Percentiles rank a stretch among this genome's conserved stretches.
phyloP scores from a whole-genome alignment of 2,888 invertebrate genomes.

The Eristalinus sepulchralis region DNA sequence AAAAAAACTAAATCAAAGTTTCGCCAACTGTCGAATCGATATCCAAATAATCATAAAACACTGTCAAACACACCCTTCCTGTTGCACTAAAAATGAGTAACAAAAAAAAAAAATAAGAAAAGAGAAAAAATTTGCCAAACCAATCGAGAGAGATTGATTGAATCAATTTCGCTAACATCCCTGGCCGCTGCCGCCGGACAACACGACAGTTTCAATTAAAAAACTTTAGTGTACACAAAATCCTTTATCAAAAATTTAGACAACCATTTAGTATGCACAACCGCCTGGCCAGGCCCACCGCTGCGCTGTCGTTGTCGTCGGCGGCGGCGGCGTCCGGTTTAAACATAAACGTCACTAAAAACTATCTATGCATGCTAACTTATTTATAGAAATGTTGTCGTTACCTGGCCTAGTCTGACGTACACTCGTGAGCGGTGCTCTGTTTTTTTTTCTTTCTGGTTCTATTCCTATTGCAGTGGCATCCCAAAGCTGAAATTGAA shows the following conservation, averaged over 20 bases:
- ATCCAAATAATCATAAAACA: background rate
- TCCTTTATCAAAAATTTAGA: slow-evolving; percentile 61
- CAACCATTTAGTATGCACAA: slow-evolving; percentile 54
- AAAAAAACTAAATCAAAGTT: too few relatives aligned
- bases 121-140: slow-evolving; percentile 26
- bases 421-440: background rate
- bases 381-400: slow-evolving; percentile 68
- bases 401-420: background rate
- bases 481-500: slow-evolving; percentile 58
- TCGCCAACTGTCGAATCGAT: background rate
- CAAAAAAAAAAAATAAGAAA: background rate
- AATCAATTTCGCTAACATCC: slow-evolving; percentile 62
- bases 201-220: slow-evolving; percentile 45
- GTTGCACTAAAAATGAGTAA: background rate
- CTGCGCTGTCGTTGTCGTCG: background rate
- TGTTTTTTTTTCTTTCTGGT: background rate
- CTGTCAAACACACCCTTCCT: background rate
- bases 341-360: slow-evolving; percentile 62
- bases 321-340: slow-evolving; percentile 33
- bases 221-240: slow-evolving; percentile 33
- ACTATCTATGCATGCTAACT: slow-evolving; percentile 68
- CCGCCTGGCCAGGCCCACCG: background rate
- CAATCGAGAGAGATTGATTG: slow-evolving; percentile 59
- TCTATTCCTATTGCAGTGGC: slow-evolving; percentile 7
- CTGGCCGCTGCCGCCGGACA: background rate